Conservation (phyloP, 2,888 invertebrate genomes). For the Amaurobius ferox region DNA sequence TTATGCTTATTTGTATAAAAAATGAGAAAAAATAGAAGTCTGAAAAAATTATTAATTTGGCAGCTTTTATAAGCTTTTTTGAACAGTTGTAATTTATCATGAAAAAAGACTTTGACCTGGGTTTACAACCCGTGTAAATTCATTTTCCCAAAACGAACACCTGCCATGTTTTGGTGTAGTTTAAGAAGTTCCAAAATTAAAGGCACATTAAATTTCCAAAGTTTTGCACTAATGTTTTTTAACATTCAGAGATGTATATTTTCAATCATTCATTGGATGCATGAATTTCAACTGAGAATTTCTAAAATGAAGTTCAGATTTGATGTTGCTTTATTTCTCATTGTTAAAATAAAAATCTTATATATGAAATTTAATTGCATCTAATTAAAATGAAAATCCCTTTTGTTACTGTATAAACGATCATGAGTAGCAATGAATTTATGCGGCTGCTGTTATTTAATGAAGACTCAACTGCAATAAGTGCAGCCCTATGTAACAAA, state of each 20-base stretch:
- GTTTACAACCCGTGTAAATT: background rate
- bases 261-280: conserved; percentile 32
- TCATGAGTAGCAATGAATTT: conserved; percentile 64
- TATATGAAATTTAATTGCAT: background rate
- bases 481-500: conserved; percentile 69
- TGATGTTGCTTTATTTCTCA: conserved; percentile 15
- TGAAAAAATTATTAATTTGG: too few relatives aligned
- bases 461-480: conserved; percentile 67
- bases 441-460: conserved; percentile 48
- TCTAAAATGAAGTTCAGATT: conserved; percentile 9
- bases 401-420: conserved; percentile 60
- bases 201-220: background rate
- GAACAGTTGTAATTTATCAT: too few relatives aligned
- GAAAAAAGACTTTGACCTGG: too few relatives aligned
- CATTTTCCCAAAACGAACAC: background rate
- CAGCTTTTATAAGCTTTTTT: too few relatives aligned
- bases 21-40: too few relatives aligned
- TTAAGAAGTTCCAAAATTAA: background rate
- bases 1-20: too few relatives aligned
- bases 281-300: conserved; percentile 7
- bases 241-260: conserved; percentile 32
- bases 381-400: background rate
- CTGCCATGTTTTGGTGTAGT: background rate
- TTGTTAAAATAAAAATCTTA: background rate
- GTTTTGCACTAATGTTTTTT: conserved; percentile 49